Percentiles rank a stretch among this genome's conserved stretches.
Evolutionary conservation across 2,888 invertebrate species (phyloP).

Genomic region (Camptogramma bilineatum): DNA sequence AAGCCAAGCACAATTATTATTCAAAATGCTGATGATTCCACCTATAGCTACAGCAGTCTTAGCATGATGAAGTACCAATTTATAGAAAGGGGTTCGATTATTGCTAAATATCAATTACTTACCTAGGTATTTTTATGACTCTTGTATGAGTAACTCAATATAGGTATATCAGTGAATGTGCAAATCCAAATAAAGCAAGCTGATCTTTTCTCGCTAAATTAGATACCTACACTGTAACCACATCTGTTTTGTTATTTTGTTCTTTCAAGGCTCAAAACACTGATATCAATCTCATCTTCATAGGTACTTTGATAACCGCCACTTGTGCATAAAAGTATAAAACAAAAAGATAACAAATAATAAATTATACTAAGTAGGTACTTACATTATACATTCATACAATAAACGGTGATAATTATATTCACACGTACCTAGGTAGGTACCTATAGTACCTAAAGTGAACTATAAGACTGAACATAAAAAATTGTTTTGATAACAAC

Average conservation of each 20-base stretch:
- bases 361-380: background rate
- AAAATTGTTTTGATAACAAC: no score
- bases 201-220: conserved; percentile 46
- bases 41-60: background rate
- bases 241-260: conserved; percentile 66
- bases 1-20: no score
- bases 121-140: conserved; percentile 18
- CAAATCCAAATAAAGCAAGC: conserved; percentile 48
- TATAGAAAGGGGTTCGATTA: conserved; percentile 11
- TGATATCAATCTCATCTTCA: conserved; percentile 20
- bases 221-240: conserved; percentile 52
- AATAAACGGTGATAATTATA: no score
- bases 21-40: background rate
- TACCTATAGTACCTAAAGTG: no score
- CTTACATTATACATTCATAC: background rate
- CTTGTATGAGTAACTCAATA: conserved; percentile 30
- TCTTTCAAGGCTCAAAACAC: conserved; percentile 53
- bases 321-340: conserved; percentile 2
- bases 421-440: no score
- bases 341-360: background rate
- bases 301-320: conserved; percentile 22
- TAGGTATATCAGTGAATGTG: conserved; percentile 35
- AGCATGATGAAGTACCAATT: background rate
- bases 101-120: conserved; percentile 21
- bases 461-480: no score